These are phyloP conservation scores for Trichogramma pretiosum DNA, from an alignment of 1,140 invertebrate species.

Conservation along the genomic window DNA sequence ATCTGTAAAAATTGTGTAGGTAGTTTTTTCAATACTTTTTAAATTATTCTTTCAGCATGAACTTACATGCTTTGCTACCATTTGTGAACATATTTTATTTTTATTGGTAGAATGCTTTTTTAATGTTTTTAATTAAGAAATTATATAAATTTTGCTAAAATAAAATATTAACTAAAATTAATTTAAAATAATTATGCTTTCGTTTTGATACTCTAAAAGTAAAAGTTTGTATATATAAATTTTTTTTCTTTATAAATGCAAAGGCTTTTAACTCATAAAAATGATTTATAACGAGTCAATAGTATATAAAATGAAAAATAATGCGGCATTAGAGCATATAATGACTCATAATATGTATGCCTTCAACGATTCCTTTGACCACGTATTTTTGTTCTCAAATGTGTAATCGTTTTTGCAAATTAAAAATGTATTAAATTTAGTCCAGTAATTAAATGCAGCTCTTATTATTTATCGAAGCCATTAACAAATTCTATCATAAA, in stretches of 20 bases:
- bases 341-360: no score
- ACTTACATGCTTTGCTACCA: no score
- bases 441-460: no score
- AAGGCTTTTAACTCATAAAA: no score
- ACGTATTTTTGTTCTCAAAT: neutral
- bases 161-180: constrained; percentile 14
- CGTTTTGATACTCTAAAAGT: no score
- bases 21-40: constrained; percentile 13
- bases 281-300: constrained; percentile 7
- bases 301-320: constrained; percentile 1
- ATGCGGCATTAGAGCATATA: constrained; percentile 19
- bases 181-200: no score
- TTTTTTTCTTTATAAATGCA: no score
- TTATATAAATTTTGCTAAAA: constrained; percentile 19
- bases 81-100: no score
- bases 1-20: constrained; percentile 17
- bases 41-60: no score
- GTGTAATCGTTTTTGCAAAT: constrained; percentile 1
- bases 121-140: constrained; percentile 13
- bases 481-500: no score
- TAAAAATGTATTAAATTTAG: constrained; percentile 1
- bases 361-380: neutral
- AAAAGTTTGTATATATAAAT: no score
- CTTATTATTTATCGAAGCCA: no score
- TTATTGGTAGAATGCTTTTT: constrained; percentile 6